Evolutionary conservation across 2,113 vertebrate species (phyloP), one percentile per base, ranked within the genome.

Genomic region (Patagioenas fasciata): DNA sequence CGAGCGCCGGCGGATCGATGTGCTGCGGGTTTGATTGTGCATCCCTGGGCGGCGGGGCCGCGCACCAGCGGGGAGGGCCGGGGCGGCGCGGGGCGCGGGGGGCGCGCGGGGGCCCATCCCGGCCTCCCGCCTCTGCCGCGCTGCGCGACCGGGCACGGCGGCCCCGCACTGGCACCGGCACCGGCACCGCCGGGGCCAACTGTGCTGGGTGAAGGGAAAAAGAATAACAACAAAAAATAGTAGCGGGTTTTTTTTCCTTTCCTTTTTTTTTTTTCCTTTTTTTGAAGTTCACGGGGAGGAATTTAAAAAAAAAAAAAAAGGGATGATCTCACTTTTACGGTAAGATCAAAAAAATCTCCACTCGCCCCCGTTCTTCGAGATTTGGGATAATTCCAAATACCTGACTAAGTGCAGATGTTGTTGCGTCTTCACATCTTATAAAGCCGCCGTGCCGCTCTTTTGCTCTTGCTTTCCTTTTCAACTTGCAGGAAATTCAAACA

Each of bases 311-410:
- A 71, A 40, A 40, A 40, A 40, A 40, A 40, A 13, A 40, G 40
- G 96, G 97, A 94, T 83, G 97, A 88, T 97, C 96, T 97, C 97
- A 91, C 96, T 97, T 94, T 90, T 94, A 96, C 96, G 98, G 98
- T 98, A 98, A 98, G 98, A 96, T 97, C 31, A 81, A 67, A 80
- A 80, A 82, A 70, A 60, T 60, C 89, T 95, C 85, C 90, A 40
- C 86, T 97, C 94, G 82, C 91, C 87, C 90, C 91, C 83, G 58
- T 96, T 97, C 97, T 96, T 96, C 95, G 88, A 83, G 94, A 97
- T 90, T 89, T 96, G 98, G 97, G 95, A 97, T 91, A 47, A 89
- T 95, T 96, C 97, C 98, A 96, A 97, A 94, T 96, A 95, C 95
- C 96, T 97, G 96, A 97, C 96, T 88, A 96, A 95, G 91, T 95